These are phyloP conservation scores for Sebastes wilsoni DNA, from an alignment of 2,797 vertebrate species.

Conservation along the genomic window DNA sequence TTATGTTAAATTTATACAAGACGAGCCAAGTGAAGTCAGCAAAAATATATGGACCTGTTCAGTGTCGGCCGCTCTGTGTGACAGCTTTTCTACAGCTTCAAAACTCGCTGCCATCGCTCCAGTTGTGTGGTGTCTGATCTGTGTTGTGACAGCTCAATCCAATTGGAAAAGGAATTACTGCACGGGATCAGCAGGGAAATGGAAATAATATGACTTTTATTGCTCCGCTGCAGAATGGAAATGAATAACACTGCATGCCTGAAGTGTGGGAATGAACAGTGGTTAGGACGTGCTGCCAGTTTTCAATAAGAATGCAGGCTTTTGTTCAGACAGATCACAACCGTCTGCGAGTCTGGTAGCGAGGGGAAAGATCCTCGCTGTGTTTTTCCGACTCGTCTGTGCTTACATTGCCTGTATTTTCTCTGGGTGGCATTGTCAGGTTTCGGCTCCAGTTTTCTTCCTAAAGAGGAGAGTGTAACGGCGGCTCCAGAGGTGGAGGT, in stretches of 20 bases:
- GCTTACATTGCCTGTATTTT: constrained; percentile 47
- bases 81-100: constrained; percentile 8
- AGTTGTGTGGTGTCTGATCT: constrained; percentile 34
- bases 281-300: constrained; percentile 32
- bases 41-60: background rate
- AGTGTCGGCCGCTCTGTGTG: background rate
- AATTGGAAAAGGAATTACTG: constrained; percentile 58
- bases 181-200: constrained; percentile 37
- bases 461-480: constrained; percentile 93
- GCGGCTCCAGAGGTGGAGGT: constrained; percentile 85
- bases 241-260: constrained; percentile 40
- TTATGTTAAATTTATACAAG: constrained; percentile 18
- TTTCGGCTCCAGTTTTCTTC: constrained; percentile 95
- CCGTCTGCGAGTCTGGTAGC: constrained; percentile 53
- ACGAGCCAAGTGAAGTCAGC: constrained; percentile 11
- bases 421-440: constrained; percentile 79
- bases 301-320: constrained; percentile 48
- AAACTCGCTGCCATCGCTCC: constrained; percentile 6
- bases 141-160: constrained; percentile 43
- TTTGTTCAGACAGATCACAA: constrained; percentile 48
- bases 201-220: constrained; percentile 64
- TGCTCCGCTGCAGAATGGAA: constrained; percentile 60
- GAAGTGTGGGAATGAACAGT: constrained; percentile 55
- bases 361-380: constrained; percentile 52
- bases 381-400: constrained; percentile 54